A percentile compares a stretch with the other conserved stretches of the same genome.
phyloP scores from a whole-genome alignment of 2,888 invertebrate species.

The Eupithecia centaureata region DNA sequence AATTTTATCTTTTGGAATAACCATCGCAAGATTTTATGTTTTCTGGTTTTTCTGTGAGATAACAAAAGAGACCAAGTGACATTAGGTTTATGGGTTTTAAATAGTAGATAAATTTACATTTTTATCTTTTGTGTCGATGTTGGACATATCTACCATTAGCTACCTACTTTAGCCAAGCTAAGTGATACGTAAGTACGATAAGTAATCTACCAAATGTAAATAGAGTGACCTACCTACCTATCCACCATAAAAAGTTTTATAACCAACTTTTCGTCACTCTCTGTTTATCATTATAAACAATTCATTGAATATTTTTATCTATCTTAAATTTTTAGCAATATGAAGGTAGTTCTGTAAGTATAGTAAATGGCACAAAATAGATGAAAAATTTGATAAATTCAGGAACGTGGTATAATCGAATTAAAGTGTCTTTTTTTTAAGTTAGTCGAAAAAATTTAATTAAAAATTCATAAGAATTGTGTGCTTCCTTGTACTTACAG shows the following conservation, averaged over 20 bases:
- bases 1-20: slow-evolving; percentile 13
- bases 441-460: not conserved
- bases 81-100: slow-evolving; percentile 5
- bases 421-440: not conserved
- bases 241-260: not conserved
- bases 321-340: not conserved
- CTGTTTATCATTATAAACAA: not conserved
- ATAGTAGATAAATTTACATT: not conserved
- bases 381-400: not conserved
- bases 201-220: not conserved
- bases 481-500: not conserved
- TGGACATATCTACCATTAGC: not conserved
- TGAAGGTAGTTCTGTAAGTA: too few relatives aligned
- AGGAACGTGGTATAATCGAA: not conserved
- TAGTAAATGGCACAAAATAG: too few relatives aligned
- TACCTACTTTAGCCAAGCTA: not conserved
- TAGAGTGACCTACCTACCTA: not conserved
- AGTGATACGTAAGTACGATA: too few relatives aligned
- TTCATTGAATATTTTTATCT: not conserved
- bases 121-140: slow-evolving; percentile 5
- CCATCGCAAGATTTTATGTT: not conserved
- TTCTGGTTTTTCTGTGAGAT: not conserved
- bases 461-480: not conserved
- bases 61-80: not conserved
- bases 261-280: not conserved